Percentiles rank a stretch among this genome's conserved stretches.
Evolutionary conservation across 2,113 vertebrate species (phyloP).

Genomic region (Pterocles burchelli): DNA sequence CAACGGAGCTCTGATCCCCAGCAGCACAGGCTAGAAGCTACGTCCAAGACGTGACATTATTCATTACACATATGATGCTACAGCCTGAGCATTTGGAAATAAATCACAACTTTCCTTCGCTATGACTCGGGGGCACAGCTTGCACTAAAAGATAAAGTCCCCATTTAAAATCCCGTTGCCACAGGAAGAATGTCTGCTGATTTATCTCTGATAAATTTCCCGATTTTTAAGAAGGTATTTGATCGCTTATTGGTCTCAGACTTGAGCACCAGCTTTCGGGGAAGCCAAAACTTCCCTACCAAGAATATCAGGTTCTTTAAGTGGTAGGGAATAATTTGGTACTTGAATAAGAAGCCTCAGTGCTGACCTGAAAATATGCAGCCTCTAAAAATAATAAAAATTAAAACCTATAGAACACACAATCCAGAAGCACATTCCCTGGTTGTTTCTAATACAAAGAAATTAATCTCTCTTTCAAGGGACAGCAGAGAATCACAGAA

Average conservation of each 20-base stretch:
- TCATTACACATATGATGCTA: background rate
- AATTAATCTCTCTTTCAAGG: background rate
- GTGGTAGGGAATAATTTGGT: background rate
- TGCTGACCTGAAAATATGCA: background rate
- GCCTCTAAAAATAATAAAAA: background rate
- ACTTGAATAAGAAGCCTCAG: background rate
- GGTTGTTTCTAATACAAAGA: background rate
- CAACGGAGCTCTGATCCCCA: background rate
- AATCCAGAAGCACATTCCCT: background rate
- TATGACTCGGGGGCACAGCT: background rate
- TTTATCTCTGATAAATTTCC: slow-evolving; percentile 4
- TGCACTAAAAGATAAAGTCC: slow-evolving; percentile 7
- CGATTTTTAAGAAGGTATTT: background rate
- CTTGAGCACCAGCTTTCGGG: background rate
- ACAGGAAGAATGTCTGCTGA: background rate
- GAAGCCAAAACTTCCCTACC: background rate
- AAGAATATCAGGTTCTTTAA: background rate
- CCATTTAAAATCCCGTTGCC: background rate
- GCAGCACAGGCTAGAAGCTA: background rate
- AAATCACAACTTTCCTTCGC: background rate
- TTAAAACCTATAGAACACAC: background rate
- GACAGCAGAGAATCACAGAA: background rate
- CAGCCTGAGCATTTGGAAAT: background rate
- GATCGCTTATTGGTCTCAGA: background rate
- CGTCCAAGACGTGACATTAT: background rate